Conservation (phyloP, 2,113 vertebrate genomes). For the Semnornis frantzii region DNA sequence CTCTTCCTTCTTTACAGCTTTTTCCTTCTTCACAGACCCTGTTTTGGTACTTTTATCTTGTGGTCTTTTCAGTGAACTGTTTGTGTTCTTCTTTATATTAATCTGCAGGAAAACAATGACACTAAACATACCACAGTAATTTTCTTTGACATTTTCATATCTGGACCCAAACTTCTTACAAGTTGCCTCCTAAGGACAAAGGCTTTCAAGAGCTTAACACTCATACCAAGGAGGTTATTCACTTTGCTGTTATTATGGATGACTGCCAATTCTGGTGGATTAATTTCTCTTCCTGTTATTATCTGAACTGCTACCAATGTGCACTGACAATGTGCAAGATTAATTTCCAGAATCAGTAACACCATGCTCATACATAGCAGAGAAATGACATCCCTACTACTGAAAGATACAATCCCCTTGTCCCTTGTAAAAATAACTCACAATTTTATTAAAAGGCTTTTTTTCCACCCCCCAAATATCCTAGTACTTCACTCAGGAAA, state of each 20-base stretch:
- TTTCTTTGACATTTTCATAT: background rate
- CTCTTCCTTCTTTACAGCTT: constrained; percentile 80
- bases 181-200: background rate
- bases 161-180: background rate
- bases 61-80: constrained; percentile 87
- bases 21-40: constrained; percentile 90
- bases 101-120: constrained; percentile 72
- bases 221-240: background rate
- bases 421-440: background rate
- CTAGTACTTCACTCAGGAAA: background rate
- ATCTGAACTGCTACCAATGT: background rate
- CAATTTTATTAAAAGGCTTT: background rate
- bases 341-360: background rate
- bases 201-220: background rate
- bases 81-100: constrained; percentile 81
- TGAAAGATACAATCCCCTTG: background rate
- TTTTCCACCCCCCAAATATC: background rate
- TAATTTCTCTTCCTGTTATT: background rate
- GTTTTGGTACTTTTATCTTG: constrained; percentile 84
- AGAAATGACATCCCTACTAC: background rate
- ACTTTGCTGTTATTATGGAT: background rate
- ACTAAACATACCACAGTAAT: background rate
- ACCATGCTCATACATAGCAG: background rate
- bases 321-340: background rate
- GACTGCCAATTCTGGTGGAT: background rate